Evolutionary conservation across 2,888 invertebrate genomes (phyloP).

Genomic region (Xanthia icteritia): DNA sequence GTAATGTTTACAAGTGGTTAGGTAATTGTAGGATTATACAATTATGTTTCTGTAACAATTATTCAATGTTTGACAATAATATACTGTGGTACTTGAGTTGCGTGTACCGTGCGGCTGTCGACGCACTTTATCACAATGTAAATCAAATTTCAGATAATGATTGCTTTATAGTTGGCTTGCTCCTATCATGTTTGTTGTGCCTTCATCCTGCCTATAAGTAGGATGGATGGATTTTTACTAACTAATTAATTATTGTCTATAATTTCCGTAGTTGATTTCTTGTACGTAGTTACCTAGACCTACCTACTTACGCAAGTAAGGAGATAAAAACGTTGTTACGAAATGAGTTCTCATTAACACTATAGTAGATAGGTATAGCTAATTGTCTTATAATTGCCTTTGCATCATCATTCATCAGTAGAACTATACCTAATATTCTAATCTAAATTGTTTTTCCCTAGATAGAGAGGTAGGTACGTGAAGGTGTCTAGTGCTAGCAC

Average conservation of each 20-base stretch:
- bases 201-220: not conserved
- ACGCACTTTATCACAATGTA: conserved; percentile 61
- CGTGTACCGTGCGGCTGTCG: conserved; percentile 55
- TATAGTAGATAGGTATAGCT: not conserved
- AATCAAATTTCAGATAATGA: conserved; percentile 32
- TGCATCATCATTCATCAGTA: not conserved
- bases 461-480: not conserved
- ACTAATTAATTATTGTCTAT: not conserved
- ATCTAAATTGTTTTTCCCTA: not conserved
- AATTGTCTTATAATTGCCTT: not conserved
- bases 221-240: not conserved
- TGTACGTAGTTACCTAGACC: not conserved
- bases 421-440: not conserved
- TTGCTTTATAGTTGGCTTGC: not conserved
- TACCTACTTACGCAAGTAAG: not conserved
- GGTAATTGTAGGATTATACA: conserved; percentile 61
- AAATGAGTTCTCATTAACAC: conserved; percentile 1
- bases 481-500: too few species aligned
- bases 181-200: not conserved
- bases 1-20: conserved; percentile 66
- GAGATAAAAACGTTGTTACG: conserved; percentile 9
- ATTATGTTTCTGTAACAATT: conserved; percentile 63
- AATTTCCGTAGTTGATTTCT: not conserved
- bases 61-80: conserved; percentile 74
- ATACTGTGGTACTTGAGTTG: conserved; percentile 78